Evolutionary conservation across 2,113 vertebrate species (phyloP), one percentile per base, ranked within the genome.

Genomic region (Nothoprocta pentlandii): DNA sequence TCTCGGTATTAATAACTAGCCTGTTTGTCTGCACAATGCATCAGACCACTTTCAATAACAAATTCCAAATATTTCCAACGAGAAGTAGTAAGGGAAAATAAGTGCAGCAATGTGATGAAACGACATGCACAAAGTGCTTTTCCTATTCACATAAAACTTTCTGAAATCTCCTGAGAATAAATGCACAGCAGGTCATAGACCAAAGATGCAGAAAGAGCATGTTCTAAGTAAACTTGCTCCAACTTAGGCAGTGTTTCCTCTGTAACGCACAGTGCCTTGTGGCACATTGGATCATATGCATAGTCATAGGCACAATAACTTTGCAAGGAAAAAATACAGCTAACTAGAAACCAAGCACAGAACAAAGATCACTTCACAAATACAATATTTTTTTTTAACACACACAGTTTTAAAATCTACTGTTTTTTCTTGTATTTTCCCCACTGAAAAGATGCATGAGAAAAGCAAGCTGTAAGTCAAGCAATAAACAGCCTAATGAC

Each of bases 51-150:
- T 90, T 56, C 28, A 87, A 58, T 19, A 80, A 87, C 5, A 58
- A 58, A 32, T 32, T 32, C 17, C 30, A 30, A 58, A 58, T 58
- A 58, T 58, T 58, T 22, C 54, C 32, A 80, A 14, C 32, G 62
- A 30, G 15, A 67, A 3, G 2, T 49, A 3, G 15, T 30, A 9
- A 88, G 51, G 1, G 1, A 42, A 30, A 89, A 66, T n/a, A 61
- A 66, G 28, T 25, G 77, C 25, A 81, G 23, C 22, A 71, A 76
- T 12, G 28, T 19, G 77, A 41, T 21, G 42, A 69, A 90, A 4
- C 7, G 16, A 49, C 23, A 68, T 0, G 0, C 30, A 23, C 3
- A 34, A 63, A 64, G 39, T 5, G 0, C 10, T 85, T 16, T 41
- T 75, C 16, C 10, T 56, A 13, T 73, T 73, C 63, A 53, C 26